Percentiles rank a stretch among this genome's conserved stretches.
phyloP scores from a whole-genome alignment of 2,113 vertebrate genomes.

The Tretioscincus oriximinensis region DNA sequence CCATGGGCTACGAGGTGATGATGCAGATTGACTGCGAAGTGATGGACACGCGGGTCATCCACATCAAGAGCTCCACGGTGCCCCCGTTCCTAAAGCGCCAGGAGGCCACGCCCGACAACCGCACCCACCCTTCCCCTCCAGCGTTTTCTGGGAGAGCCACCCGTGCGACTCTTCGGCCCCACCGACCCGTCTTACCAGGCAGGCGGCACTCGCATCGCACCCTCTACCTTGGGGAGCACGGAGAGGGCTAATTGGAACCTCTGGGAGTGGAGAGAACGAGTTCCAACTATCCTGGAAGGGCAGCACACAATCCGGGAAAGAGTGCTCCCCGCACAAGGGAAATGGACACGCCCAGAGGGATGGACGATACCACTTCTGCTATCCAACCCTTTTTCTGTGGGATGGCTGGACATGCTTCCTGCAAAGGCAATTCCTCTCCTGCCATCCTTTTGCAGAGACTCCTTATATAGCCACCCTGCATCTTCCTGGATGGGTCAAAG shows the following conservation, averaged over 20 bases:
- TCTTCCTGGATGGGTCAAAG: background rate
- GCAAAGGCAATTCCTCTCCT: slow-evolving; percentile 8
- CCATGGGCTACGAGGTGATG: slow-evolving; percentile 88
- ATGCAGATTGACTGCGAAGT: slow-evolving; percentile 96
- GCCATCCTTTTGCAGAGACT: background rate
- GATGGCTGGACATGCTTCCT: slow-evolving; percentile 13
- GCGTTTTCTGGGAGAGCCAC: slow-evolving; percentile 13
- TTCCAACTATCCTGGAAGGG: no score
- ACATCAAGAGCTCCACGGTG: slow-evolving; percentile 89
- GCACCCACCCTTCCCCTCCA: slow-evolving; percentile 21
- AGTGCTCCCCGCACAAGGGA: slow-evolving; percentile 20
- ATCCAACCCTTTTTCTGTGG: slow-evolving; percentile 5
- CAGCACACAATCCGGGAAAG: background rate
- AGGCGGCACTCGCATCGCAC: slow-evolving; percentile 35
- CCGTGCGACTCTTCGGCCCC: slow-evolving; percentile 37
- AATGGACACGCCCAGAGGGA: slow-evolving; percentile 36
- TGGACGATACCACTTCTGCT: slow-evolving; percentile 17
- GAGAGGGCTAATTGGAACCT: background rate
- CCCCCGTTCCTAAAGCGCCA: slow-evolving; percentile 81
- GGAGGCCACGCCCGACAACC: slow-evolving; percentile 63
- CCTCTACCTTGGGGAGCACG: slow-evolving; percentile 52
- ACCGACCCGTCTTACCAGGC: background rate
- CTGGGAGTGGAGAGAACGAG: background rate
- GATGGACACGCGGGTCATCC: slow-evolving; percentile 91
- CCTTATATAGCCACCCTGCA: background rate